These are phyloP conservation scores for Tyrannus savana DNA, from an alignment of 2,113 vertebrate genomes.

Conservation along the genomic window DNA sequence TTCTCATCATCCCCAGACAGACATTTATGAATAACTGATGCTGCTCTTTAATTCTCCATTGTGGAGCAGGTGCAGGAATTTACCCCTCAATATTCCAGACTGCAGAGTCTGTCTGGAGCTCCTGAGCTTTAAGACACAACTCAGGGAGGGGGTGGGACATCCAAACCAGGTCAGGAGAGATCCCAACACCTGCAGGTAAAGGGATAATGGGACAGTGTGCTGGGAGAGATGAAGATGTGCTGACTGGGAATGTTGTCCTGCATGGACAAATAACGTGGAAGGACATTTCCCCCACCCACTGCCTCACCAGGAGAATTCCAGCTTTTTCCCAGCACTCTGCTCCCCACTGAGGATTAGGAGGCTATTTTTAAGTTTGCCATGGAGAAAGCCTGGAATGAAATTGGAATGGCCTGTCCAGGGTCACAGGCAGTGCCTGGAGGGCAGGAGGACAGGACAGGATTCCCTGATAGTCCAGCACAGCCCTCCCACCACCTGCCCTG, in stretches of 20 bases:
- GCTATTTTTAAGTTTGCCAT: not conserved
- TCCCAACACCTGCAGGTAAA: not conserved
- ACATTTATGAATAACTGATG: not conserved
- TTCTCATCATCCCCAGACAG: not conserved
- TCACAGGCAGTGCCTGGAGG: not conserved
- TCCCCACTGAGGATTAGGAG: not conserved
- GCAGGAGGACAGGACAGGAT: not conserved
- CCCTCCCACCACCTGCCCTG: not conserved
- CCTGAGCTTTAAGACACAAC: not conserved
- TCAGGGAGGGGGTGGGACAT: not conserved
- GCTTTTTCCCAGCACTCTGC: not conserved
- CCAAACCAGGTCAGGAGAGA: not conserved
- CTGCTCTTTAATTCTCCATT: not conserved
- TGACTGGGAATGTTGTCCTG: not conserved
- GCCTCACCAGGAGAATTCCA: not conserved
- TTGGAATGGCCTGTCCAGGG: accelerated
- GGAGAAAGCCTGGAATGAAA: not conserved
- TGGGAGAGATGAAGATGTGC: not conserved
- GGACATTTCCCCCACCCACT: not conserved
- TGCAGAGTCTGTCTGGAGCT: not conserved
- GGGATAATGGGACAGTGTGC: accelerated
- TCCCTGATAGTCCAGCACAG: not conserved
- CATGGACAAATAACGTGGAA: not conserved
- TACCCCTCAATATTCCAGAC: accelerated
- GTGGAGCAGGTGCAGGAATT: not conserved